Evolutionary conservation across 2,888 invertebrate genomes (phyloP), one percentile per base, ranked within the genome.

Genomic region (Pollenia labialis): DNA sequence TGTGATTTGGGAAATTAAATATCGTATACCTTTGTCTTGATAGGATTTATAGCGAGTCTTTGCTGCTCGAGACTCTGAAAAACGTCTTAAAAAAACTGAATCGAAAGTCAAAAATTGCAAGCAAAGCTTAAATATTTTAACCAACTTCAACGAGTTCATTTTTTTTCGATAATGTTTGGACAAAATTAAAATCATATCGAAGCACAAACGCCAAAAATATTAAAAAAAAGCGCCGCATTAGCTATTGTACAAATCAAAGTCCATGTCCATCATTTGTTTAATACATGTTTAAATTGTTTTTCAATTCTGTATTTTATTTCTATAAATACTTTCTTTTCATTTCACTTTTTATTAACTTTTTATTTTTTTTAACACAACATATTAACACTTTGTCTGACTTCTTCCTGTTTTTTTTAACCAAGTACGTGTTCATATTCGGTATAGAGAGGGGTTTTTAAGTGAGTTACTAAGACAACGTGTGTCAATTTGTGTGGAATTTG

Each of bases 301-400:
- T 40, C 10, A 52, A 12, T 52, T 62, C 10, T n/a, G 7, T 48
- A n/a, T 52, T 14, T 40, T 69, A 6, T 54, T 54, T 62, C 60
- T 56, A 46, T 54, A 42, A 76, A 77, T 46, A 77, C 66, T 77
- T 77, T 77, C 77, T 66, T 66, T 77, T 46, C 77, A 56, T 77
- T 77, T 77, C 46, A 68, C 56, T 64, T 77, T 56, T 66, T 56
- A 44, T 62, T 46, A 10, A n/a, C 46, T 32, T 50, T 68, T 16
- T 44, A 8, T 46, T 12, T 46, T 64, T 46, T 46, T 6, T 42
- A 6, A 32, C 32, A 32, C 32, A 32, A 32, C 32, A 32, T 32
- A 6, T 32, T 32, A 32, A 32, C 44, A 12, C 11, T 1, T 40
- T 54, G 12, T 23, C 32, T 9, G 10, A 10, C 32, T 44, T 12